Evolutionary conservation across 2,113 vertebrate genomes (phyloP).

Genomic region (Octodon degus): DNA sequence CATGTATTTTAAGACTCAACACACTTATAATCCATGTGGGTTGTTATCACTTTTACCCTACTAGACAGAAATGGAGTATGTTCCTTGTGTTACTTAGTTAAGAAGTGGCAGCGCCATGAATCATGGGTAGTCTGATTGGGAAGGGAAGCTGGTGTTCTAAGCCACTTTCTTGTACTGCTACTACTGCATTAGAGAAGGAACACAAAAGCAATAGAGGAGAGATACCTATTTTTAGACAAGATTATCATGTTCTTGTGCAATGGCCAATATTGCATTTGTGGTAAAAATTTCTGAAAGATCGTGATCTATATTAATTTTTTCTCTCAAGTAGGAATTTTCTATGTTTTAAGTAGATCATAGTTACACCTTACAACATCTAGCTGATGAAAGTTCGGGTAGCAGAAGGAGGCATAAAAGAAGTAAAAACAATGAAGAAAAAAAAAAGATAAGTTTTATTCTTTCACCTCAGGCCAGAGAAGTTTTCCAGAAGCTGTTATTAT

Average conservation of each 20-base stretch:
- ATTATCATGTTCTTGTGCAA: not conserved
- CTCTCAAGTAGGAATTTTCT: not conserved
- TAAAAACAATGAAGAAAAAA: not conserved
- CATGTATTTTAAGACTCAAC: not conserved
- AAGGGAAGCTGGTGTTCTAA: not conserved
- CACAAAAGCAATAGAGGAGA: too few species aligned
- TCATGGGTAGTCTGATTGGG: not conserved
- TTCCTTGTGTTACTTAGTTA: not conserved
- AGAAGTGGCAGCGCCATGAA: not conserved
- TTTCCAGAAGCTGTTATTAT: not conserved
- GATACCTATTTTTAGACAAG: not conserved
- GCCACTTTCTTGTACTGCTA: too few species aligned
- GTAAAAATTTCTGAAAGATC: not conserved
- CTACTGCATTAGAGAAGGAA: not conserved
- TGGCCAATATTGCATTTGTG: not conserved
- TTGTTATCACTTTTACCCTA: not conserved
- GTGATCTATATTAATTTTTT: not conserved
- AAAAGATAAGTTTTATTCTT: not conserved
- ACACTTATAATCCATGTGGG: not conserved
- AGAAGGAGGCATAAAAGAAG: not conserved
- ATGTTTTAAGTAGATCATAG: not conserved
- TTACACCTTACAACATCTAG: not conserved
- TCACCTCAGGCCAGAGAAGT: not conserved
- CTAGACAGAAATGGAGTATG: not conserved
- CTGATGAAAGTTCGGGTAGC: not conserved